Percentiles rank a stretch among this genome's conserved stretches.
Evolutionary conservation across 2,888 invertebrate species (phyloP).

Genomic region (Archaeoteleia sp.): DNA sequence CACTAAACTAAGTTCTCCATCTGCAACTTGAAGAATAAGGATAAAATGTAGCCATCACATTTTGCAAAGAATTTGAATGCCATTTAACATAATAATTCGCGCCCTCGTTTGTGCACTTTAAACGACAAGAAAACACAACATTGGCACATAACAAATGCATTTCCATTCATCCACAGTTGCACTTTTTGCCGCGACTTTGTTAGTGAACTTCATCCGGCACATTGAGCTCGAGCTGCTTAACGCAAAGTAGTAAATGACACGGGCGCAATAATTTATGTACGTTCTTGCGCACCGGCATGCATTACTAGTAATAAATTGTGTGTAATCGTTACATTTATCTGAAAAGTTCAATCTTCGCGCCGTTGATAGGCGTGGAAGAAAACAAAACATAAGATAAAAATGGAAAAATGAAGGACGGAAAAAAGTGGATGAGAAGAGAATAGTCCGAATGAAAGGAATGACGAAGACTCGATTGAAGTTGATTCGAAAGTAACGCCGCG

Average conservation of each 20-base stretch:
- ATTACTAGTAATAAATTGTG: conserved; percentile 13
- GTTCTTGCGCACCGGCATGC: conserved; percentile 6
- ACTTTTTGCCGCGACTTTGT: conserved; percentile 27
- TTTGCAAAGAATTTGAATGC: too few species aligned
- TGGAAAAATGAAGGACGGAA: neutral
- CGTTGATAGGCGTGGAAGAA: too few species aligned
- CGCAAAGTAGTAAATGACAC: conserved; percentile 15
- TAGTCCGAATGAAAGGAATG: neutral
- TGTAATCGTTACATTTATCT: conserved; percentile 6
- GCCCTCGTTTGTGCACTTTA: too few species aligned
- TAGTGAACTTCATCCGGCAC: conserved; percentile 1
- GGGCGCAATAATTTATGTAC: conserved; percentile 4
- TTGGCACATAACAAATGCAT: conserved; percentile 3
- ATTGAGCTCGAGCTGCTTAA: conserved; percentile 5
- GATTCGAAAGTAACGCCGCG: conserved; percentile 15
- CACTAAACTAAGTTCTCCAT: too few species aligned
- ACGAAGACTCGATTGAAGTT: conserved; percentile 14
- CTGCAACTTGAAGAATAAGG: too few species aligned
- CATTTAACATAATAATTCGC: too few species aligned
- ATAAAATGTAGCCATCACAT: too few species aligned
- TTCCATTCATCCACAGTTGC: neutral
- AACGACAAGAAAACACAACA: too few species aligned
- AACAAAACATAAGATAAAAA: too few species aligned
- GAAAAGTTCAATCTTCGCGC: neutral
- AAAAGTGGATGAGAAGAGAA: neutral